These are phyloP conservation scores for Dendrolimus kikuchii DNA, from an alignment of 1,140 invertebrate species.

Conservation along the genomic window DNA sequence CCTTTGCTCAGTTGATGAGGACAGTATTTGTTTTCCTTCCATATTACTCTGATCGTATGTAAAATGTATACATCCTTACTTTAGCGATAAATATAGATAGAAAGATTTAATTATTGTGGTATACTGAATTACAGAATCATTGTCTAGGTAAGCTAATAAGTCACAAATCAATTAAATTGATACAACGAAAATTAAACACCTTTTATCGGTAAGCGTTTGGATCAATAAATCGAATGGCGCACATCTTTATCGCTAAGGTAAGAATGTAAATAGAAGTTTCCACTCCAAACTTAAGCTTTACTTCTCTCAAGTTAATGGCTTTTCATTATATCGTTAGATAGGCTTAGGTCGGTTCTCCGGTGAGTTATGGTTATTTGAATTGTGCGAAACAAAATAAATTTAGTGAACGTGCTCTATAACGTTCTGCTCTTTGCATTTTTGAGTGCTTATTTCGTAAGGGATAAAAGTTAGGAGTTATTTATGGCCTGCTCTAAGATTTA, in stretches of 20 bases:
- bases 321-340: constrained; percentile 71
- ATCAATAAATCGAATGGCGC: constrained; percentile 64
- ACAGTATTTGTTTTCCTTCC: too few relatives aligned
- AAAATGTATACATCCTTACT: too few relatives aligned
- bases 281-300: constrained; percentile 50
- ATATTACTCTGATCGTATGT: too few relatives aligned
- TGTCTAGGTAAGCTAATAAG: too few relatives aligned
- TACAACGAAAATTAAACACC: too few relatives aligned
- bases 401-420: constrained; percentile 69
- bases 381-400: constrained; percentile 73
- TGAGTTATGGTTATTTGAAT: constrained; percentile 73
- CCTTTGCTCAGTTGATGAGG: too few relatives aligned
- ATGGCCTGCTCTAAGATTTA: constrained; percentile 66
- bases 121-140: too few relatives aligned
- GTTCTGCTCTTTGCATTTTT: constrained; percentile 72
- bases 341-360: constrained; percentile 52
- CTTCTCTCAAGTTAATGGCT: constrained; percentile 58
- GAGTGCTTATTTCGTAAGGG: constrained; percentile 70
- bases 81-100: too few relatives aligned
- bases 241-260: constrained; percentile 59
- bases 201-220: constrained; percentile 25
- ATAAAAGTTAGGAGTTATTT: constrained; percentile 71
- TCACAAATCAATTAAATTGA: too few relatives aligned
- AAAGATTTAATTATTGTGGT: too few relatives aligned
- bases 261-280: constrained; percentile 47